Base-by-base conservation (phyloP, 2,888 invertebrate species). In the Exocentrus adspersus region DNA sequence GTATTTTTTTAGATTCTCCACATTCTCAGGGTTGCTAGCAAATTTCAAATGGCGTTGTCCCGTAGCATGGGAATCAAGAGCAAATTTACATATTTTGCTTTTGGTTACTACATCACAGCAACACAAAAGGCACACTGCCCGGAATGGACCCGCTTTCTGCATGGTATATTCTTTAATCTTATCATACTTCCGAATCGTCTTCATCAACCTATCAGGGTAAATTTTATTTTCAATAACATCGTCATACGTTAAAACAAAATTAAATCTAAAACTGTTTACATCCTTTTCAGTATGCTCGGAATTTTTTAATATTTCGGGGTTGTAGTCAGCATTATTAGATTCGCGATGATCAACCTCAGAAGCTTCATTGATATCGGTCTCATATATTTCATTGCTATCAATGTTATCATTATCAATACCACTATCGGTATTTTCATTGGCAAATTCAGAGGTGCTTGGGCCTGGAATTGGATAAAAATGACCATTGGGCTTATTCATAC, bases 51-150 rank as follows among this genome's bases (percentile, higher is more conserved):
- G 79, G 37, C 62, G 72, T 12, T 73, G 70, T 4, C 79, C 79
- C 37, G 66, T 63, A 3, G 71, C 64, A 57, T 79, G 79, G 56
- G 72, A 71, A 4, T 72, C 53, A 10, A 78, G 56, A 6, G 60
- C 41, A 10, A 67, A 64, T 48, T 71, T 68, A 16, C 65, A 61
- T 6, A 76, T 43, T 60, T 63, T 65, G 43, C 50, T 53, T 9
- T 60, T 58, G 12, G 62, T 41, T 10, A 71, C 59, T 41, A 75
- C 50, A 16, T 74, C 72, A 65, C 78, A 77, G 7, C 53, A 61
- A 64, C 79, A 79, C 45, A 78, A 46, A 2, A 79, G 62, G 54
- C 79, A 79, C 1, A 69, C 66, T n/a, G 72, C 75, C 45, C 67
- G 65, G 9, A 21, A 53, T 2, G 56, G 45, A 16, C 75, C 72